Conservation (phyloP, 2,888 invertebrate genomes). For the Sesamia inferens region DNA sequence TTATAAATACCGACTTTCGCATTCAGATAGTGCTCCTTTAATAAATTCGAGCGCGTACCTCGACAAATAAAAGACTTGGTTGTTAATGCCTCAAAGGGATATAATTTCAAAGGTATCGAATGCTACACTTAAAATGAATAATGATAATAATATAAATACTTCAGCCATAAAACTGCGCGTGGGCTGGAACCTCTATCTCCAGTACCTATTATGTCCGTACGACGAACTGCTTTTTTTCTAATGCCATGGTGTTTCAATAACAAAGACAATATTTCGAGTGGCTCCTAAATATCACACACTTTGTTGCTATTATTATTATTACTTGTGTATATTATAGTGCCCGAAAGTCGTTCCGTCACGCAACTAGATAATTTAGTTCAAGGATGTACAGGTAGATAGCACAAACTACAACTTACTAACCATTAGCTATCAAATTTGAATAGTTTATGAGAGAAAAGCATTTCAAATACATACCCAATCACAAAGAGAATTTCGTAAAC, state of each 20-base stretch:
- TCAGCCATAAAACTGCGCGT: conserved; percentile 70
- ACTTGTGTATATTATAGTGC: conserved; percentile 23
- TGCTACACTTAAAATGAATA: conserved; percentile 78
- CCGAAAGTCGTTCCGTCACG: conserved; percentile 40
- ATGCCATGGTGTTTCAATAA: conserved; percentile 55
- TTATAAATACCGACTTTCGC: conserved; percentile 73
- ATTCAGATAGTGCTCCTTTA: conserved; percentile 67
- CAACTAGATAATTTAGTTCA: conserved; percentile 50
- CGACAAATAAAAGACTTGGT: conserved; percentile 58
- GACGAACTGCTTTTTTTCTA: conserved; percentile 64
- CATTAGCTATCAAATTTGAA: conserved; percentile 29
- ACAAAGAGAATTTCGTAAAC: conserved; percentile 48
- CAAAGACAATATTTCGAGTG: conserved; percentile 56
- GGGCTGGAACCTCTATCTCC: conserved; percentile 60
- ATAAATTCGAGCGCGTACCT: conserved; percentile 62
- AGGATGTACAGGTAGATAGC: conserved; percentile 29
- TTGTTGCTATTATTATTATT: conserved; percentile 35
- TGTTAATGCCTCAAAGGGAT: conserved; percentile 68
- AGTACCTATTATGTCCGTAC: conserved; percentile 41
- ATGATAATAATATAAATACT: conserved; percentile 74
- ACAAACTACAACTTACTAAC: conserved; percentile 8
- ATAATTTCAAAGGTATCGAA: conserved; percentile 75
- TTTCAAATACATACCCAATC: conserved; percentile 38
- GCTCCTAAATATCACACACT: conserved; percentile 35
- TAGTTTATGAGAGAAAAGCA: conserved; percentile 22